Evolutionary conservation across 2,888 invertebrate genomes (phyloP), one percentile per base, ranked within the genome.

Genomic region (Syritta pipiens): DNA sequence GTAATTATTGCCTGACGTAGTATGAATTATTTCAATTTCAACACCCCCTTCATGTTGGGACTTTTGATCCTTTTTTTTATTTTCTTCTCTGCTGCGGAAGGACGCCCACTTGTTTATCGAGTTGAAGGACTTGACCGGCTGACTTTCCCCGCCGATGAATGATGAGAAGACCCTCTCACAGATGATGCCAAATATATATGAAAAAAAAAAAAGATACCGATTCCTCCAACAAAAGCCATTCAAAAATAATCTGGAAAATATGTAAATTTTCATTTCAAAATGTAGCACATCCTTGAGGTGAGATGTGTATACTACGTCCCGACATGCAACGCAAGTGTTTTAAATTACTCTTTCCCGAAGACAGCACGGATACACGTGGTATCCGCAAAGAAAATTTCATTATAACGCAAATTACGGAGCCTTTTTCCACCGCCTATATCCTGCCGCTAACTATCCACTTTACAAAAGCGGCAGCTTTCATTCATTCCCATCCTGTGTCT

Each of bases 1-100:
- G 65, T 72, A 77, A 77, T 77, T 77, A 77, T 72, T 72, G 53
- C 46, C 40, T 30, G 46, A 53, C 30, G 76, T 51, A 22, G 63
- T 77, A 63, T 71, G 71, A 71, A 71, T 65, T 37, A 37, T 37
- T 37, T 37, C 19, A 17, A 9, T 59, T 51, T 28, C 53, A 46
- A n/a, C 48, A 55, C 37, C 40, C 37, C 37, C 17, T 24, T 55
- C 35, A 12, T 35, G 35, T 12, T 35, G 5, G 35, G 46, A 12
- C 26, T 57, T 49, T 28, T 26, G 22, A 35, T 53, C 24, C 12
- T 24, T 19, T 49, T 37, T 60, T 44, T 42, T n/a, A 4, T 10
- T 28, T 28, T 59, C 28, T 20, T 2, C 7, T 24, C 0, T 17
- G 3, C 12, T 6, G 7, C 7, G 26, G 20, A 46, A 44, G 3